A percentile compares a stretch with the other conserved stretches of the same genome.
phyloP scores from a whole-genome alignment of 2,113 vertebrate species.

The Bubo scandiacus region DNA sequence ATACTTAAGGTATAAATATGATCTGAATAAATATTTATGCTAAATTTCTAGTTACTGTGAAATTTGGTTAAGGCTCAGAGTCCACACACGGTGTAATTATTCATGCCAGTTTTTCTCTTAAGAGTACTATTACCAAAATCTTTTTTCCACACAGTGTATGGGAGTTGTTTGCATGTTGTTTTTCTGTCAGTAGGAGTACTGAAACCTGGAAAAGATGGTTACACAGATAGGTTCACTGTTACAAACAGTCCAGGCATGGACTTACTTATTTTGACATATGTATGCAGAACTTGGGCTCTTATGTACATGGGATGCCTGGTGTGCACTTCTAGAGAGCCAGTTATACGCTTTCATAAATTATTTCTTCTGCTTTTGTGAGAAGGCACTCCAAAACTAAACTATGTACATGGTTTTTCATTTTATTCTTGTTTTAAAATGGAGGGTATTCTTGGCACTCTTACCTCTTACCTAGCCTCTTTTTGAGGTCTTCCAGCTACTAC shows the following conservation, averaged over 20 bases:
- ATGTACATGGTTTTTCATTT: background rate
- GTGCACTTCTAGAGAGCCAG: background rate
- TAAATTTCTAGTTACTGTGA: background rate
- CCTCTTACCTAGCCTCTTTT: background rate
- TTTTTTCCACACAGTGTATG: background rate
- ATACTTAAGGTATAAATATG: background rate
- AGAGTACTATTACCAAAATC: background rate
- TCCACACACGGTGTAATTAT: background rate
- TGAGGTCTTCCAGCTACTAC: background rate
- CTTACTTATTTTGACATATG: background rate
- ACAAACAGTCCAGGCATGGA: background rate
- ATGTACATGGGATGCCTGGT: background rate
- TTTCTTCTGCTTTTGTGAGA: background rate
- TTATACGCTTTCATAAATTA: background rate
- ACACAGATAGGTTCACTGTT: background rate
- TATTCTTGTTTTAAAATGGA: background rate
- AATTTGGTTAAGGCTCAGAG: background rate
- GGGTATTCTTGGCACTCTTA: background rate
- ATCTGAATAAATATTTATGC: background rate
- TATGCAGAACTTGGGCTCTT: background rate
- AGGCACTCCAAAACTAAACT: background rate
- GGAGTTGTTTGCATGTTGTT: constrained; percentile 3
- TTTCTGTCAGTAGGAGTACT: background rate
- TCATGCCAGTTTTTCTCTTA: background rate
- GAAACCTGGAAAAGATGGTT: background rate